These are phyloP conservation scores for Villa cingulata DNA, from an alignment of 2,888 invertebrate genomes.

Conservation along the genomic window DNA sequence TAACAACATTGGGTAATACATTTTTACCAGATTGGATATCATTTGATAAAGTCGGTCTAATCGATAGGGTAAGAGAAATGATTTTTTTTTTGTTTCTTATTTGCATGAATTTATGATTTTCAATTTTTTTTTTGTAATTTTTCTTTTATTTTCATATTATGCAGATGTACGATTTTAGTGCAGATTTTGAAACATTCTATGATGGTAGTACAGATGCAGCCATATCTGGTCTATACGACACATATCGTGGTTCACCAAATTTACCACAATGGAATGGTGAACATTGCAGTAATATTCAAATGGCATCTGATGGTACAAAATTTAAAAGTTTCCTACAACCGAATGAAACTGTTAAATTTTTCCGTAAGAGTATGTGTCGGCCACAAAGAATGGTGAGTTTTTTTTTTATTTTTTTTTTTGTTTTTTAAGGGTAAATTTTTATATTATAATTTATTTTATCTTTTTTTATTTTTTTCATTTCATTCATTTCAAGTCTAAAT, in stretches of 20 bases:
- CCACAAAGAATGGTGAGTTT: conserved; percentile 58
- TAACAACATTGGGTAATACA: conserved; percentile 71
- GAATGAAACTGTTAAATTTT: conserved; percentile 61
- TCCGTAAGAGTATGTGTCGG: conserved; percentile 72
- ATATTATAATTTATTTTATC: neutral
- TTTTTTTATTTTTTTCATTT: neutral
- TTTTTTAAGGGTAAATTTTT: neutral
- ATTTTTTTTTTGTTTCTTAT: neutral
- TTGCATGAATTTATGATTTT: neutral
- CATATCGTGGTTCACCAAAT: conserved; percentile 55
- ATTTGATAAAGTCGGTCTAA: conserved; percentile 76
- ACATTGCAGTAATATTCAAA: conserved; percentile 61
- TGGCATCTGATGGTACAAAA: conserved; percentile 74
- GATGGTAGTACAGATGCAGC: conserved; percentile 52
- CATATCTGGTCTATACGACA: conserved; percentile 57
- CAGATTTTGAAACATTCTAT: conserved; percentile 64
- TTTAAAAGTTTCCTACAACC: conserved; percentile 56
- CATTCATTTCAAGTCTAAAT: too few species aligned
- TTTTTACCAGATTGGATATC: conserved; percentile 73
- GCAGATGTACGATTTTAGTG: conserved; percentile 75
- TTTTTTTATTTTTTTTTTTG: neutral
- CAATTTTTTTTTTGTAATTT: too few species aligned
- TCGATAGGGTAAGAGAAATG: conserved; percentile 58
- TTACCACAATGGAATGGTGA: conserved; percentile 65
- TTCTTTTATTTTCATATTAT: conserved; percentile 6